phyloP scores from a whole-genome alignment of 2,113 vertebrate species.

The Tetrax tetrax region DNA sequence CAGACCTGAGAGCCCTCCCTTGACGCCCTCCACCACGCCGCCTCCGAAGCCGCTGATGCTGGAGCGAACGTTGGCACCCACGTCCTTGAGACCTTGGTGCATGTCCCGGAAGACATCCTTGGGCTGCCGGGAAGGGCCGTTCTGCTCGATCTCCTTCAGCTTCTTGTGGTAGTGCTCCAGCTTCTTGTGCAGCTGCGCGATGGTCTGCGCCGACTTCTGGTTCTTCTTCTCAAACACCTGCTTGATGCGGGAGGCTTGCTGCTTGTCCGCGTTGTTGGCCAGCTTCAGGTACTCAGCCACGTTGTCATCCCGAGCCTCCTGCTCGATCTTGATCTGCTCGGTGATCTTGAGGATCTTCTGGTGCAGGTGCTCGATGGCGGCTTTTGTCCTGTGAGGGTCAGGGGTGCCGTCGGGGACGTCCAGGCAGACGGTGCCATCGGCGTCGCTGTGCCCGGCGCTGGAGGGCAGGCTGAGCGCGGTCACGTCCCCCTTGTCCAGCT shows the following conservation, averaged over 20 bases:
- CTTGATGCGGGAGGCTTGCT: conserved; percentile 95
- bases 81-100: conserved; percentile 97
- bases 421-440: conserved; percentile 88
- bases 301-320: conserved; percentile 96
- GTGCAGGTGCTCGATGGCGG: conserved; percentile 93
- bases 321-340: conserved; percentile 97
- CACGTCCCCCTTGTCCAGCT: conserved; percentile 95
- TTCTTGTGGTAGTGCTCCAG: conserved; percentile 96
- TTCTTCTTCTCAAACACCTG: conserved; percentile 99
- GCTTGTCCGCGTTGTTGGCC: conserved; percentile 96
- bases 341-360: conserved; percentile 99
- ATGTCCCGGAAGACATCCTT: conserved; percentile 98
- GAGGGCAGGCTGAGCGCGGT: conserved; percentile 81
- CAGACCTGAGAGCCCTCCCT: conserved; percentile 92
- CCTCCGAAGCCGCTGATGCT: conserved; percentile 97
- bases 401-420: conserved; percentile 84
- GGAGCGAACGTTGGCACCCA: conserved; percentile 93
- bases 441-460: conserved; percentile 83
- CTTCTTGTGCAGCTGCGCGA: conserved; percentile 97
- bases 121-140: conserved; percentile 92
- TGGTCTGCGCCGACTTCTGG: conserved; percentile 97
- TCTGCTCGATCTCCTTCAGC: conserved; percentile 97
- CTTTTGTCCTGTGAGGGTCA: conserved; percentile 91
- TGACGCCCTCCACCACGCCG: conserved; percentile 93
- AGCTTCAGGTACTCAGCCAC: conserved; percentile 97